Evolutionary conservation across 2,113 vertebrate genomes (phyloP).

Genomic region (Cinclus mexicanus): DNA sequence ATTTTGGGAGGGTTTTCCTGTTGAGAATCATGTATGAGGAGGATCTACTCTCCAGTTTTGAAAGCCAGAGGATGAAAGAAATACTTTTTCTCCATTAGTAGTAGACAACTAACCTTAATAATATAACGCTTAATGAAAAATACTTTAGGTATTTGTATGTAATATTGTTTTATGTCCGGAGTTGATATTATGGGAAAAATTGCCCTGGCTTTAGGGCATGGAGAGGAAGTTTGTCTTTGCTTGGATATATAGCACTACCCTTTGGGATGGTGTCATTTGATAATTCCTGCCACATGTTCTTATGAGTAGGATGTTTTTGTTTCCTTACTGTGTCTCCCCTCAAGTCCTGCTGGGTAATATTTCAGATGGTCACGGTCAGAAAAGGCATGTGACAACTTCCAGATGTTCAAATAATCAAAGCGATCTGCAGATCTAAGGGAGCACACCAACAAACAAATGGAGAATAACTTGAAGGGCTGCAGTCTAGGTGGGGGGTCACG

Average conservation of each 20-base stretch:
- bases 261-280: slow-evolving; percentile 57
- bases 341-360: slow-evolving; percentile 70
- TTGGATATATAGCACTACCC: slow-evolving; percentile 44
- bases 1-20: neutral
- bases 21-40: neutral
- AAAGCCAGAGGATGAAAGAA: neutral
- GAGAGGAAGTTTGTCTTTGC: slow-evolving; percentile 4
- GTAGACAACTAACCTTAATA: neutral
- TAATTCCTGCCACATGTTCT: slow-evolving; percentile 77
- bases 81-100: neutral
- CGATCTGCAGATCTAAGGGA: slow-evolving; percentile 68
- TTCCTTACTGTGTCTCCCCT: slow-evolving; percentile 67
- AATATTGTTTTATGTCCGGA: neutral
- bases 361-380: slow-evolving; percentile 73
- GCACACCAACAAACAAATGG: slow-evolving; percentile 68
- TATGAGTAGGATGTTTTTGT: slow-evolving; percentile 73
- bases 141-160: neutral
- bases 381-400: slow-evolving; percentile 70
- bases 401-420: slow-evolving; percentile 77
- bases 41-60: neutral
- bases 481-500: slow-evolving; percentile 49
- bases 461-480: slow-evolving; percentile 56
- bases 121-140: slow-evolving; percentile 23
- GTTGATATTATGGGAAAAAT: neutral
- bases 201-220: neutral